Conservation (phyloP, 64 coral and sea anemone genomes). For the Catalaphyllia jardinei region DNA sequence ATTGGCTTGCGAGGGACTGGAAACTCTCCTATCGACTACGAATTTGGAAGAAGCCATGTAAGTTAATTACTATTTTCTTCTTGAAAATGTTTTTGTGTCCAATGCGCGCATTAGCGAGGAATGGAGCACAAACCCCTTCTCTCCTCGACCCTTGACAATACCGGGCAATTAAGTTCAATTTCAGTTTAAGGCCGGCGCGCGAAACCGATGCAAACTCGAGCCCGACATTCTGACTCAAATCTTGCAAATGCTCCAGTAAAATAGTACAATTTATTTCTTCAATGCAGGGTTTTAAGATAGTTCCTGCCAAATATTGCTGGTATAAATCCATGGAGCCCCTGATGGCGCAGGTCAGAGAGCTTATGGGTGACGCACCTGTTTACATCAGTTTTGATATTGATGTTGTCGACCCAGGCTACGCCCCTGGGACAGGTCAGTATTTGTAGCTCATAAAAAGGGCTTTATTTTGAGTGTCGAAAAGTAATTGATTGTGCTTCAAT, state of each 20-base stretch:
- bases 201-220: too few relatives aligned
- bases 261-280: too few relatives aligned
- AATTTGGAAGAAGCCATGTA: slow-evolving; percentile 16
- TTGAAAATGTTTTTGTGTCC: too few relatives aligned
- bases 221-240: too few relatives aligned
- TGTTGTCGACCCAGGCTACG: slow-evolving; percentile 61
- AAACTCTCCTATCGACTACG: slow-evolving; percentile 39
- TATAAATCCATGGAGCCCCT: slow-evolving; percentile 71
- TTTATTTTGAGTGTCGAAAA: background rate
- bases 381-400: slow-evolving; percentile 80
- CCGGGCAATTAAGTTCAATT: too few relatives aligned
- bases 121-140: too few relatives aligned
- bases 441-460: background rate
- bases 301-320: slow-evolving; percentile 70
- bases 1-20: slow-evolving; percentile 65
- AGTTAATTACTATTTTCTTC: background rate
- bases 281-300: slow-evolving; percentile 65
- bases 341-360: slow-evolving; percentile 69
- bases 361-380: slow-evolving; percentile 73
- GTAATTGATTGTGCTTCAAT: too few relatives aligned
- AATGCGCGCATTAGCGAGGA: too few relatives aligned
- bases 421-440: slow-evolving; percentile 73
- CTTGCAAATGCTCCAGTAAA: too few relatives aligned
- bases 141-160: too few relatives aligned
- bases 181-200: too few relatives aligned